Percentiles rank a stretch among this genome's conserved stretches.
phyloP scores from a whole-genome alignment of 2,797 vertebrate genomes.

The Aldrovandia affinis region DNA sequence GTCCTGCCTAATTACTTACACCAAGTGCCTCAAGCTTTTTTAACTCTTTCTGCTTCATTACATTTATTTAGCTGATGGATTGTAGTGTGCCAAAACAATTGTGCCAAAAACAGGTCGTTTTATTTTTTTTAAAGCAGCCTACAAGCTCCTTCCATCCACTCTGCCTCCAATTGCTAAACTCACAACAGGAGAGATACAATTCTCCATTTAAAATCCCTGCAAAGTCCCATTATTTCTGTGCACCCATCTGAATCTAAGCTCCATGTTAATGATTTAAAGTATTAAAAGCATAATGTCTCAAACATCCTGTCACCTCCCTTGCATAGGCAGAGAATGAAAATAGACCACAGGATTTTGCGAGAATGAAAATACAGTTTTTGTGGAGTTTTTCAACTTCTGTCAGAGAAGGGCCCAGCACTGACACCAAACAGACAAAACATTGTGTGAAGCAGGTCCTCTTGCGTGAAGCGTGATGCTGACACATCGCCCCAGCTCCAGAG shows the following conservation, averaged over 20 bases:
- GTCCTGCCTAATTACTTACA: neutral
- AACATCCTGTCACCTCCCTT: neutral
- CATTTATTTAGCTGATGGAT: neutral
- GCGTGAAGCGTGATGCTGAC: neutral
- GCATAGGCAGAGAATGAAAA: neutral
- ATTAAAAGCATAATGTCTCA: neutral
- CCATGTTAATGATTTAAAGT: neutral
- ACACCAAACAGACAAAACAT: constrained; percentile 1
- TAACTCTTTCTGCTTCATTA: neutral
- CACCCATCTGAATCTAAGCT: constrained; percentile 10
- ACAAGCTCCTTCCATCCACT: neutral
- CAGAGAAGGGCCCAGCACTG: neutral
- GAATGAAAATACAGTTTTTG: neutral
- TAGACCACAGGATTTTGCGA: neutral
- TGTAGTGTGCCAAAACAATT: neutral
- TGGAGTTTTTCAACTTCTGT: neutral
- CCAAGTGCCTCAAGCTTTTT: neutral
- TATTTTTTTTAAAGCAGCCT: neutral
- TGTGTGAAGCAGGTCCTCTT: neutral
- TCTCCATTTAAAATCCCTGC: constrained; percentile 7
- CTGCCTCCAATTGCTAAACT: neutral
- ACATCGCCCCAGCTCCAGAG: constrained; percentile 12
- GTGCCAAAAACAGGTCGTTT: neutral
- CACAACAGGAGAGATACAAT: neutral
- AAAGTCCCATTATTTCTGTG: constrained; percentile 2